These are phyloP conservation scores for Limnephilus auricula DNA, from an alignment of 2,888 invertebrate species.

Conservation along the genomic window DNA sequence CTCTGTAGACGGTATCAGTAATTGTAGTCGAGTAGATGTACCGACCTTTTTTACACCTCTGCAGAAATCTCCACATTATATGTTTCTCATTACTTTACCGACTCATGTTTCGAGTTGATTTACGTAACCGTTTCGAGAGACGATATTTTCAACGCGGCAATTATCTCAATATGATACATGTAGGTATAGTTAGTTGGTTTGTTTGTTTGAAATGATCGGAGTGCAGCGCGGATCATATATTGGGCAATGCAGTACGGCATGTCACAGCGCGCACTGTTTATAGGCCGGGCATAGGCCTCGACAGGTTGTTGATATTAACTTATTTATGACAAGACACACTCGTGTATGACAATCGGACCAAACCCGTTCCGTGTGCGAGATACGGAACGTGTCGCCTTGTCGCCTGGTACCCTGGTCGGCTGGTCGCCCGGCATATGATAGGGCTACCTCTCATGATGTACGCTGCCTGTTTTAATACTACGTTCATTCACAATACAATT, in stretches of 20 bases:
- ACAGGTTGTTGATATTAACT: constrained; percentile 57
- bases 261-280: constrained; percentile 36
- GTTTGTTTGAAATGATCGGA: constrained; percentile 26
- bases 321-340: constrained; percentile 52
- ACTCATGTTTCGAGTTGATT: constrained; percentile 4
- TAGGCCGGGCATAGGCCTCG: constrained; percentile 61
- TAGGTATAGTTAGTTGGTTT: constrained; percentile 10
- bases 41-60: background rate
- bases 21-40: background rate
- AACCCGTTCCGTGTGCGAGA: constrained; percentile 58
- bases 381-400: constrained; percentile 48
- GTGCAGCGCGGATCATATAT: constrained; percentile 7
- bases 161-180: constrained; percentile 36
- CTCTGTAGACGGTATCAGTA: no score
- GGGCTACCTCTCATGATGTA: background rate
- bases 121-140: background rate
- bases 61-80: background rate
- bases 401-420: background rate
- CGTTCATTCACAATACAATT: background rate
- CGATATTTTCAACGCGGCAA: constrained; percentile 26
- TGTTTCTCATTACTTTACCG: background rate
- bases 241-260: constrained; percentile 35
- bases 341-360: constrained; percentile 55
- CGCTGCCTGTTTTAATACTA: background rate
- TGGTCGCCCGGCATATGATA: constrained; percentile 5